Evolutionary conservation across 2,888 invertebrate genomes (phyloP), one percentile per base, ranked within the genome.

Genomic region (Alloplasta piceator): DNA sequence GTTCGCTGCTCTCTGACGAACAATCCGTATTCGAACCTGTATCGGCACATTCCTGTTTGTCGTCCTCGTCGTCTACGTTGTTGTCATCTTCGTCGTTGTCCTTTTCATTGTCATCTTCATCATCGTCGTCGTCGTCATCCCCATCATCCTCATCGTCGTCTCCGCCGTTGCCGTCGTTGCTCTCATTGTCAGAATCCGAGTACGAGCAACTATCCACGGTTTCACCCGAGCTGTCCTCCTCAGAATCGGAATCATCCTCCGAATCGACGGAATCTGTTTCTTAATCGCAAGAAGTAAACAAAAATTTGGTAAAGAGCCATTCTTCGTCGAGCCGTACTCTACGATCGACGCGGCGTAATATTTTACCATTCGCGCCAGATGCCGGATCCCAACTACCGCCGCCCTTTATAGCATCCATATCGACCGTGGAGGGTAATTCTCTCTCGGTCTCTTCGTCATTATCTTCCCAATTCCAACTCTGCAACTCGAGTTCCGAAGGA

Each of bases 361-460:
- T 14, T 12, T 68, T 89, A 91, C 91, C 89, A 87, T 91, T 90
- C 77, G 87, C 88, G 76, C 90, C 91, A 78, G 89, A 89, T 14
- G 89, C 87, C 76, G 92, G 92, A 85, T 91, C 89, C 92, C 92
- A 92, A 73, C 90, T 92, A 61, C 92, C 91, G 60, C 92, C 92
- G 72, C 93, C 93, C 90, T 94, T 95, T 88, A 95, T 94, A 78
- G 95, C 95, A 86, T 94, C 94, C 92, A 95, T 95, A 86, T 95
- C 95, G 80, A 95, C 95, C 38, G 95, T 95, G 39, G 95, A 95
- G 10, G 95, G 95, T 86, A 95, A 92, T 83, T 92, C 92, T 86
- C 94, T 94, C 80, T 94, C 94, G 60, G 94, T 94, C 89, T 95
- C 95, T 10, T 94, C 94, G 91, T 95, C 95, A 82, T 93, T 91